Evolutionary conservation across 2,113 vertebrate genomes (phyloP), one percentile per base, ranked within the genome.

Genomic region (Cyprinus carpio): DNA sequence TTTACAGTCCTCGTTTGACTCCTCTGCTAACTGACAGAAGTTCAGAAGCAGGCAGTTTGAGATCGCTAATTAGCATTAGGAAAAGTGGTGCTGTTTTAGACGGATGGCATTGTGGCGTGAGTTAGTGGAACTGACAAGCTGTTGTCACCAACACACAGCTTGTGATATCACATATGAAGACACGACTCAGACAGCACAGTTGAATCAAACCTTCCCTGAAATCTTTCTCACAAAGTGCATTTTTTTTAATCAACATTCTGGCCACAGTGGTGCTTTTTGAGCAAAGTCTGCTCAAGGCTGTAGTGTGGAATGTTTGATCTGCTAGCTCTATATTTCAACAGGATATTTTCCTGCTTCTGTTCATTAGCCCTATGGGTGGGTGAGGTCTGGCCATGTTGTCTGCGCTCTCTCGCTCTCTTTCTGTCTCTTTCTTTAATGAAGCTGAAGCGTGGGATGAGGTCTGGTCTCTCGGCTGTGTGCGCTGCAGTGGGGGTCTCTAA

Each of bases 381-480:
- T 76, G 74, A 76, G 74, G 74, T 84, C 83, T 84, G 83, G 46
- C 56, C 16, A 20, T 43, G 60, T 77, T 43, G 62, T 69, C 83
- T 69, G 40, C 25, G 20, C 74, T 67, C 40, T 78, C 49, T 60
- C 64, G 3, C 29, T 58, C 25, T 69, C 64, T 46, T 79, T 84
- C 80, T 54, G 27, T 72, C 60, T 78, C 49, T 69, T 49, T 75
- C 88, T 88, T 92, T 96, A 95, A 95, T 95, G 93, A 95, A 96
- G 94, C 92, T 92, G 90, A 92, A 89, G 92, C 93, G 92, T 88
- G 89, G 92, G 92, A 94, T 91, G 90, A 93, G 95, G 94, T 92
- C 89, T 94, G 91, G 94, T 96, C 94, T 95, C 92, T 89, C 92
- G 94, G 95, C 94, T 92, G 93, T 90, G 90, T 92, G 0, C 93